A percentile compares a stretch with the other conserved stretches of the same genome.
These are phyloP conservation scores for Mactromeris polynyma DNA, from an alignment of 2,888 invertebrate species.

Conservation along the genomic window DNA sequence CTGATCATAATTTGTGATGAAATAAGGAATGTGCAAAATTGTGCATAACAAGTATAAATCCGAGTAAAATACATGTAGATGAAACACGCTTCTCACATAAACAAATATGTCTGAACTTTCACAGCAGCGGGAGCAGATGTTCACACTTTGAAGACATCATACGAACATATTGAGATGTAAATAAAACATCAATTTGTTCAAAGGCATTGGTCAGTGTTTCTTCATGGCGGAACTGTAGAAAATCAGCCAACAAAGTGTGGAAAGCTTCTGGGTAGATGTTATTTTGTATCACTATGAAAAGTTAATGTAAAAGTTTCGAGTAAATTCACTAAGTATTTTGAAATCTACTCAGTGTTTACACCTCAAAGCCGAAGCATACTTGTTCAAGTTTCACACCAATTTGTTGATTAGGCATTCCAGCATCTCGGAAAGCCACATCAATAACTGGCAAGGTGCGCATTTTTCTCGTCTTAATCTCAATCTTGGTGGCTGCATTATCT, in stretches of 20 bases:
- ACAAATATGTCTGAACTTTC: conserved; percentile 19
- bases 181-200: background rate
- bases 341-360: background rate
- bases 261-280: conserved; percentile 51
- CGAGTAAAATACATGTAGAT: conserved; percentile 17
- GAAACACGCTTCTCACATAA: conserved; percentile 6
- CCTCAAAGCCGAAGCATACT: conserved; percentile 91
- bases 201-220: background rate
- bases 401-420: conserved; percentile 92
- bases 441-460: conserved; percentile 93
- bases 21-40: conserved; percentile 64
- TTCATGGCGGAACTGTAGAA: background rate
- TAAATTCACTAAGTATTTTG: background rate
- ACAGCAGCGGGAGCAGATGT: conserved; percentile 32
- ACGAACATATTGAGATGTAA: conserved; percentile 18
- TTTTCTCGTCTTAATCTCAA: conserved; percentile 92
- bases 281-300: conserved; percentile 2
- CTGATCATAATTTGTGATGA: conserved; percentile 62
- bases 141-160: conserved; percentile 52
- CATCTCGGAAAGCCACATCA: conserved; percentile 93
- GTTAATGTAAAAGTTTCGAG: background rate
- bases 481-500: conserved; percentile 92
- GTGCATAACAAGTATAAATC: background rate
- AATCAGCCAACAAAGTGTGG: conserved; percentile 48
- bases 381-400: conserved; percentile 94